phyloP scores from a whole-genome alignment of 2,113 vertebrate species.

The Hiodon tergisus region DNA sequence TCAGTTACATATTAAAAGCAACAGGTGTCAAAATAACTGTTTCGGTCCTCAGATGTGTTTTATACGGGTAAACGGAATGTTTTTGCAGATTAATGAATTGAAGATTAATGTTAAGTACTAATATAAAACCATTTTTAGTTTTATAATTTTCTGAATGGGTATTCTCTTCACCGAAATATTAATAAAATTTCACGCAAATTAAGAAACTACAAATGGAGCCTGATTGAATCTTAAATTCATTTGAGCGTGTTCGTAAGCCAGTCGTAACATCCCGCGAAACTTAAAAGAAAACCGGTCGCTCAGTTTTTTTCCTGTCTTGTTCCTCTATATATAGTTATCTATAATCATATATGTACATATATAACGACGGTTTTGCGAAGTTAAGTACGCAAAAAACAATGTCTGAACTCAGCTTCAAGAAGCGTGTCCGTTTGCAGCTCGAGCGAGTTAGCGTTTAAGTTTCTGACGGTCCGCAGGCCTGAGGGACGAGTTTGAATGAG shows the following conservation, averaged over 20 bases:
- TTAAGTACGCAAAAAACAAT: not conserved
- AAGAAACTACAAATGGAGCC: slow-evolving; percentile 7
- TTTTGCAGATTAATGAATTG: not conserved
- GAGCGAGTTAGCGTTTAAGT: not conserved
- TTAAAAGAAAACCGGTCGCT: slow-evolving; percentile 11
- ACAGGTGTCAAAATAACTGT: slow-evolving; percentile 34
- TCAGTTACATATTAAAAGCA: slow-evolving; percentile 18
- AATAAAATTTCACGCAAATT: not conserved
- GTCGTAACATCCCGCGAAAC: slow-evolving; percentile 20
- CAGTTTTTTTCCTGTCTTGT: slow-evolving; percentile 10
- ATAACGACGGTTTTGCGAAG: not conserved
- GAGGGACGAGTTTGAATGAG: slow-evolving; percentile 31
- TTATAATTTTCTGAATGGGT: too few relatives aligned
- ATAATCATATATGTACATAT: not conserved
- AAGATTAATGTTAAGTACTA: not conserved
- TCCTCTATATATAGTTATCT: not conserved
- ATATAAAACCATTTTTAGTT: not conserved
- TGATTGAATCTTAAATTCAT: slow-evolving; percentile 15
- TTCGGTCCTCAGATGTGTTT: slow-evolving; percentile 11
- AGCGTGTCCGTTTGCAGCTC: not conserved
- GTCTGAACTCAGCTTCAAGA: slow-evolving; percentile 9
- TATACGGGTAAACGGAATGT: not conserved
- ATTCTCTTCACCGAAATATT: not conserved
- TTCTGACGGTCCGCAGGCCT: slow-evolving; percentile 9
- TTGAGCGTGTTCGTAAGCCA: not conserved